These are phyloP conservation scores for Drosophila mimica DNA, from an alignment of 2,888 invertebrate species.

Conservation along the genomic window DNA sequence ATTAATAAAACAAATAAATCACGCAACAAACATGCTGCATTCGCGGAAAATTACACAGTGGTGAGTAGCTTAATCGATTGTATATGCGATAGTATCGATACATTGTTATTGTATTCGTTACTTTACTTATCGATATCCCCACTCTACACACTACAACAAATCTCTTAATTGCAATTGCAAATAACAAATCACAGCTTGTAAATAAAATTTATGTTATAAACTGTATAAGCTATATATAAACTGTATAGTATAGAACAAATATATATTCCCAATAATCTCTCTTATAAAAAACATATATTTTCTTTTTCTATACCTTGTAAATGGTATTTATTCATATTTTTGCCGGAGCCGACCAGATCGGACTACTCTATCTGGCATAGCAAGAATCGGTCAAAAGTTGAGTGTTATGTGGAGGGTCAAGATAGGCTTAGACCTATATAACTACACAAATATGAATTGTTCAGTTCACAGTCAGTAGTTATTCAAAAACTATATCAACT, in stretches of 20 bases:
- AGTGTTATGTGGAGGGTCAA: not conserved
- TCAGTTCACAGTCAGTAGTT: not conserved
- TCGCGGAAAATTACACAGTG: slow-evolving; percentile 39
- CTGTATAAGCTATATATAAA: not conserved
- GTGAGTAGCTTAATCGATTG: slow-evolving; percentile 12
- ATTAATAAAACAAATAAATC: slow-evolving; percentile 33
- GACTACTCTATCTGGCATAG: not conserved
- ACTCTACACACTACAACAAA: slow-evolving; percentile 33
- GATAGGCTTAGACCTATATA: not conserved
- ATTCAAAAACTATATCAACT: not conserved
- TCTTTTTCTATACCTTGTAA: not conserved
- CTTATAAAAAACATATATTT: not conserved
- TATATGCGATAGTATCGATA: slow-evolving; percentile 24
- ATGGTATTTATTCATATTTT: not conserved
- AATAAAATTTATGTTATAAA: not conserved
- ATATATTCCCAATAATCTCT: not conserved
- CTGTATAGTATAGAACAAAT: no score
- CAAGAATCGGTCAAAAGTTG: not conserved
- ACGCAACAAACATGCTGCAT: slow-evolving; percentile 61
- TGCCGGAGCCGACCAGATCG: not conserved
- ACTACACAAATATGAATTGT: not conserved
- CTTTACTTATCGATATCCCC: slow-evolving; percentile 20
- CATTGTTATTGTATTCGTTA: not conserved
- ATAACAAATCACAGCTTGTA: not conserved
- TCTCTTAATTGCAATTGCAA: not conserved